Evolutionary conservation across 2,888 invertebrate genomes (phyloP), one percentile per base, ranked within the genome.

Genomic region (Lasioglossum zephyrum): DNA sequence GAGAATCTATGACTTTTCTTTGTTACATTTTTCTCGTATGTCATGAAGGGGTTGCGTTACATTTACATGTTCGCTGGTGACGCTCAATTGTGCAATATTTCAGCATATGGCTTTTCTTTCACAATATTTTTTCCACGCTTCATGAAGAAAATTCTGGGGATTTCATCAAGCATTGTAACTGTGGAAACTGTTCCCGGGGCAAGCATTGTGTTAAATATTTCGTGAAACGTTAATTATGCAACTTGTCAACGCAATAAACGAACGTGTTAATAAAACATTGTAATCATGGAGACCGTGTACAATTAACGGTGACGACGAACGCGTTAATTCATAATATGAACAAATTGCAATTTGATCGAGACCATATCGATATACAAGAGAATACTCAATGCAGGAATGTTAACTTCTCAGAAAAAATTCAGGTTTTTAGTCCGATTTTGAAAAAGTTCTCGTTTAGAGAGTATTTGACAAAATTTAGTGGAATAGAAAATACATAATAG

Each of bases 1-100:
- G 31, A 36, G 36, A 63, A 63, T 63, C 63, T 63, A 63, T 63
- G 63, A 63, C 31, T 63, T 63, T 63, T 63, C 63, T 63, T 63
- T 63, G 63, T 63, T 63, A 63, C 63, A 18, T 63, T 63, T 63
- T 36, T 18, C 63, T 63, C 63, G 36, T 63, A 63, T 63, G 13
- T 63, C 18, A 63, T 3, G 16, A 63, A 31, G 63, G 36, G 63
- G 16, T 31, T 63, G 18, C 36, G 63, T 63, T 63, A 36, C 63
- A 63, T 63, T 63, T 63, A 31, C 31, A 63, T 31, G 31, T 63
- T 63, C 63, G 18, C 6, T 63, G 63, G 31, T 13, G 3, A 63
- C 63, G 31, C 1, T 36, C 63, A 36, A 63, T 63, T 63, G 31
- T 63, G 63, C 63, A 31, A 18, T 63, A 63, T 63, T 63, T 31